phyloP scores from a whole-genome alignment of 1,140 invertebrate genomes.

The Neuroterus valhalla region DNA sequence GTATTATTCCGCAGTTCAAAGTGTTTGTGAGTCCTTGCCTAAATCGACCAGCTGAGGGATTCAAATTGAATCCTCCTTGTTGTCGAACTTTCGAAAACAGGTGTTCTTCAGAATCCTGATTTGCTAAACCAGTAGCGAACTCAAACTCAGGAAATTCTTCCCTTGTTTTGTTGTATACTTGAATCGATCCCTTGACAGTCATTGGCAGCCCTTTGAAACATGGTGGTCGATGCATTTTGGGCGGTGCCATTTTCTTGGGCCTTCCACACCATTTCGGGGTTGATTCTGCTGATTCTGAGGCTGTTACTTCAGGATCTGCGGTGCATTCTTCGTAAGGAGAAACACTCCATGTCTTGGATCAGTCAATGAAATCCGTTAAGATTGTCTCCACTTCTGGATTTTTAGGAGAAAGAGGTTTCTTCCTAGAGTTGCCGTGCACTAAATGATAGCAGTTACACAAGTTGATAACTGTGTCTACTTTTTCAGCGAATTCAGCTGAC shows the following conservation, averaged over 20 bases:
- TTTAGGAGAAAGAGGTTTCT: constrained; percentile 39
- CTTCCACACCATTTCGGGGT: constrained; percentile 9
- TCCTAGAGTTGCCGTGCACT: constrained; percentile 29
- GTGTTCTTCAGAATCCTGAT: constrained; percentile 52
- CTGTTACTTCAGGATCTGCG: no score
- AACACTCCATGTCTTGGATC: constrained; percentile 41
- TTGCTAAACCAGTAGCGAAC: constrained; percentile 43
- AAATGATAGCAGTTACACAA: constrained; percentile 40
- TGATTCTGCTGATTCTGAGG: no score
- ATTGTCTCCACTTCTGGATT: constrained; percentile 36
- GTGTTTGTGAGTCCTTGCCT: constrained; percentile 36
- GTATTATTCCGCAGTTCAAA: constrained; percentile 38
- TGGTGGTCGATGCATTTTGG: constrained; percentile 69
- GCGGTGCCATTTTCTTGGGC: background rate
- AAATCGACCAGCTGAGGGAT: constrained; percentile 41
- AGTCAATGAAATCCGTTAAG: constrained; percentile 41
- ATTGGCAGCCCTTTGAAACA: background rate
- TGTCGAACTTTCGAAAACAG: constrained; percentile 45
- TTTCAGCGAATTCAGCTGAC: constrained; percentile 37
- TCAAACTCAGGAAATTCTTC: constrained; percentile 52
- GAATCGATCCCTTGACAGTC: constrained; percentile 46
- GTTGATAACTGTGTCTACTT: constrained; percentile 47
- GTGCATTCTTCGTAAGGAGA: no score
- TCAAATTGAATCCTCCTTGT: no score
- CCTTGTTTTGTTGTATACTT: no score